Conservation (phyloP, 2,888 invertebrate species). For the Smittia sp. region DNA sequence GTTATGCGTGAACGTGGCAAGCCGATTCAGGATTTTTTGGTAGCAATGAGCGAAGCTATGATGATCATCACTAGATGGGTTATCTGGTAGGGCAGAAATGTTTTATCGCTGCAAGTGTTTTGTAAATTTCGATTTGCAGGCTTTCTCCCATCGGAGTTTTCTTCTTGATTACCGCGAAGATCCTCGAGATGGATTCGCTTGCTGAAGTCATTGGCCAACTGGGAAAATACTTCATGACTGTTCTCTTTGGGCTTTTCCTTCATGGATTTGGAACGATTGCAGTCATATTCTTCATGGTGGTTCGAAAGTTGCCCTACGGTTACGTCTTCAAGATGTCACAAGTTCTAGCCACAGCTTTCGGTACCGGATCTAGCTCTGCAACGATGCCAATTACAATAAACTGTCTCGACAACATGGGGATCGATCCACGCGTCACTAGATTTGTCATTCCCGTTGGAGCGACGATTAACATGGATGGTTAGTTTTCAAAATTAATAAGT, state of each 20-base stretch:
- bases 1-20: slow-evolving; percentile 81
- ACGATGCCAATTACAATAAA: slow-evolving; percentile 94
- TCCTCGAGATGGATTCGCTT: slow-evolving; percentile 86
- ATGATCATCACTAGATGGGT: slow-evolving; percentile 97
- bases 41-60: slow-evolving; percentile 84
- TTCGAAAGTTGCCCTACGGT: slow-evolving; percentile 77
- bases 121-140: slow-evolving; percentile 56
- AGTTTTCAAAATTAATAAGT: background rate
- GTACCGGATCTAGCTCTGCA: slow-evolving; percentile 91
- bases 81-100: slow-evolving; percentile 69
- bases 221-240: slow-evolving; percentile 91
- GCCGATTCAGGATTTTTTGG: slow-evolving; percentile 81
- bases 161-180: slow-evolving; percentile 85
- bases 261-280: slow-evolving; percentile 92
- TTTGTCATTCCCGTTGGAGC: slow-evolving; percentile 97
- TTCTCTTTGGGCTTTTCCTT: slow-evolving; percentile 82
- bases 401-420: slow-evolving; percentile 86
- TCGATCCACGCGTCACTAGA: slow-evolving; percentile 86
- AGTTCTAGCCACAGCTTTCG: slow-evolving; percentile 92
- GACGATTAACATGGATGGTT: slow-evolving; percentile 92
- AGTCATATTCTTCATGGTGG: slow-evolving; percentile 76
- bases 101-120: background rate
- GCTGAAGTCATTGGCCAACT: slow-evolving; percentile 79
- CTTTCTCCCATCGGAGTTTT: slow-evolving; percentile 85
- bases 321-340: slow-evolving; percentile 82